Base-by-base conservation (phyloP, 2,797 vertebrate genomes). In the Uromys caudimaculatus region DNA sequence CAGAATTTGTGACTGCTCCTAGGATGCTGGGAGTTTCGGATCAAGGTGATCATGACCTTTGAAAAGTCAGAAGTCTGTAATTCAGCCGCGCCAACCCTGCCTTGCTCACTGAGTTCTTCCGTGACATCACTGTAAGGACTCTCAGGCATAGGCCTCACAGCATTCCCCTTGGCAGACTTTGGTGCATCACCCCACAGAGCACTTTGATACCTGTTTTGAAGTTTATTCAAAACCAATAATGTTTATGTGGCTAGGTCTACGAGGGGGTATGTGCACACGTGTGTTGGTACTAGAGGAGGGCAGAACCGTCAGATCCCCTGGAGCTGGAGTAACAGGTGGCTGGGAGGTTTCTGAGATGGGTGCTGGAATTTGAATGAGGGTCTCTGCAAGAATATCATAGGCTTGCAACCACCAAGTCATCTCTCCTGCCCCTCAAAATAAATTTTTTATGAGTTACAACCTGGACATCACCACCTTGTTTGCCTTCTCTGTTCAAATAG, bases 11-110 rank as follows among this genome's bases (percentile, higher is more conserved):
- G 44, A 52, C 44, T 85, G 44, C 60, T 56, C 99, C 99, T 93
- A 99, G 98, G 92, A 99, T 99, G 99, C 99, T 73, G 99, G 99
- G 64, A 99, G 99, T 96, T 99, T 99, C 97, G 99, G 98, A 98
- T 99, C 99, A 97, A 99, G 98, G 27, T 98, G 98, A 97, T 56
- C 97, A 96, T 99, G 98, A 83, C 99, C 99, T 98, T 99, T 99
- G 90, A 96, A 98, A 90, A 99, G 99, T 90, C 99, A 54, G 92
- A 99, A 99, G 17, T 97, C 97, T 56, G 79, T 99, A 98, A 97
- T 86, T 97, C 98, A 12, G 99, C 99, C 95, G 99, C 99, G 85
- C 98, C 93, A 91, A 99, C 90, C 93, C 98, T 98, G 12, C 99
- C 99, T 23, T 99, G 99, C 52, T 98, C 98, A 97, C 99, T 99